phyloP scores from a whole-genome alignment of 2,888 invertebrate genomes.

The Brenthis hecate region DNA sequence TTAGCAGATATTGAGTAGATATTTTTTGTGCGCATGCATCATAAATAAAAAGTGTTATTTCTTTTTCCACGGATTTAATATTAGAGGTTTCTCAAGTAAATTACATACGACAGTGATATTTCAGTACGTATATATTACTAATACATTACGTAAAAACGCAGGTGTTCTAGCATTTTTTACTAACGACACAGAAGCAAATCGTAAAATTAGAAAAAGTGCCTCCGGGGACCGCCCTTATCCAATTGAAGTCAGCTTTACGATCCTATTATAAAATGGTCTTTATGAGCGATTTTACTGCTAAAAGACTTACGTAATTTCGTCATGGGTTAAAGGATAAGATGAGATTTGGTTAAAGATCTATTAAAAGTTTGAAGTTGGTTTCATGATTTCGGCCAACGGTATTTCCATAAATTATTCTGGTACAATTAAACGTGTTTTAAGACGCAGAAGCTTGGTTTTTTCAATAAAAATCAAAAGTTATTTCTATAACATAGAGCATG shows the following conservation, averaged over 20 bases:
- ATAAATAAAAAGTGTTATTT: too few species aligned
- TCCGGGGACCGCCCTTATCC: constrained; percentile 53
- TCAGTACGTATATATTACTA: not conserved
- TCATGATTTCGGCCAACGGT: constrained; percentile 67
- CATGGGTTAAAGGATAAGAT: constrained; percentile 70
- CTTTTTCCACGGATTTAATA: too few species aligned
- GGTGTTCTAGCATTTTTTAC: constrained; percentile 56
- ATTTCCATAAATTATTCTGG: constrained; percentile 11
- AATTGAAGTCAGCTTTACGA: constrained; percentile 69
- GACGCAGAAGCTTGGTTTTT: too few species aligned
- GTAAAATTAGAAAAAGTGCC: constrained; percentile 74
- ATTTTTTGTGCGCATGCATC: too few species aligned
- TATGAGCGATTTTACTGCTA: constrained; percentile 78
- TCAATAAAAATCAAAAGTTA: too few species aligned
- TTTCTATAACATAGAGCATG: too few species aligned
- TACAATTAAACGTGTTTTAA: too few species aligned
- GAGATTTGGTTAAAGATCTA: constrained; percentile 71
- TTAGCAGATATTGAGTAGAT: too few species aligned
- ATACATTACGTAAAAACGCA: constrained; percentile 41
- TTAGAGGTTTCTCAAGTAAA: too few species aligned
- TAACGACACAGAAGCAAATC: constrained; percentile 62
- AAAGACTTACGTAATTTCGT: constrained; percentile 81
- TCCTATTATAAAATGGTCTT: constrained; percentile 81
- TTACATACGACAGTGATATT: too few species aligned
- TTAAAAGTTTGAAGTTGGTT: constrained; percentile 67